phyloP scores from a whole-genome alignment of 2,113 vertebrate genomes.

The Esox niger region DNA sequence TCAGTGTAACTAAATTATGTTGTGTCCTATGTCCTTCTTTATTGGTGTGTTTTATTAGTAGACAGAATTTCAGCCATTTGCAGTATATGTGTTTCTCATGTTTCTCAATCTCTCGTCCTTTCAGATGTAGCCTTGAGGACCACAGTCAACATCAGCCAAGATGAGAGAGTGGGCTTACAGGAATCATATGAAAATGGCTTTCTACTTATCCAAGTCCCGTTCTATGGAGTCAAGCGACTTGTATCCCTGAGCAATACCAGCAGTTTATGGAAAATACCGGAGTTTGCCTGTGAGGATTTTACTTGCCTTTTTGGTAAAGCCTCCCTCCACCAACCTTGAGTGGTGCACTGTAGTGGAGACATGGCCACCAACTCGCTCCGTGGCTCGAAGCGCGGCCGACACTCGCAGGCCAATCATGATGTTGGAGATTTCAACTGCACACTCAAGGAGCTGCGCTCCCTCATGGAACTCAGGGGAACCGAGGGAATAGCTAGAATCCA shows the following conservation, averaged over 20 bases:
- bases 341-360: slow-evolving; percentile 66
- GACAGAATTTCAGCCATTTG: neutral
- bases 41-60: no score
- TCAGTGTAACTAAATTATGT: no score
- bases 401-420: slow-evolving; percentile 82
- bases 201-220: slow-evolving; percentile 63
- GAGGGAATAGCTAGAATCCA: slow-evolving; percentile 86
- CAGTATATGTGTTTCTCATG: neutral
- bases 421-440: slow-evolving; percentile 84
- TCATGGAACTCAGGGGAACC: slow-evolving; percentile 91
- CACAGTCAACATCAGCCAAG: slow-evolving; percentile 27
- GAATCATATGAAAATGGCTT: slow-evolving; percentile 59
- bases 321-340: slow-evolving; percentile 61
- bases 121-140: slow-evolving; percentile 34
- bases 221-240: slow-evolving; percentile 66
- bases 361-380: slow-evolving; percentile 93
- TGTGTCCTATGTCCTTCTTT: no score
- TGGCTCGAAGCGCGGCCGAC: slow-evolving; percentile 81
- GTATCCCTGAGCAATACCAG: slow-evolving; percentile 71
- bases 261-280: slow-evolving; percentile 71
- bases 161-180: slow-evolving; percentile 73
- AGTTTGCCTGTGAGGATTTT: slow-evolving; percentile 61
- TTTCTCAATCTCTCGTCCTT: slow-evolving; percentile 4
- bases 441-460: slow-evolving; percentile 81
- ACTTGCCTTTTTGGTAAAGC: slow-evolving; percentile 63